Evolutionary conservation across 1,140 invertebrate species (phyloP), one percentile per base, ranked within the genome.

Genomic region (Anagrus nilaparvatae): DNA sequence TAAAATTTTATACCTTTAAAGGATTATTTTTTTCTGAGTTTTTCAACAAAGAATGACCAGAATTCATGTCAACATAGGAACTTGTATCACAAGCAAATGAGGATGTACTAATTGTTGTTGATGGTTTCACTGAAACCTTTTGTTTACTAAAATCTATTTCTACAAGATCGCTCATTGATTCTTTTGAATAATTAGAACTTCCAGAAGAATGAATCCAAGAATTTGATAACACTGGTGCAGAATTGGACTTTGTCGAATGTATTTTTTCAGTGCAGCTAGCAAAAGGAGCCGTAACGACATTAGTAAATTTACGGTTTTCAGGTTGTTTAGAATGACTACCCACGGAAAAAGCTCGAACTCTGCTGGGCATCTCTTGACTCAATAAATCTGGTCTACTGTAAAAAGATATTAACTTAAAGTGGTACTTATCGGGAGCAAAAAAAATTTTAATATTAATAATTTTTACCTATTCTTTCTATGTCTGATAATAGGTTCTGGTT

Each of bases 151-250:
- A 87, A 60, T 87, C 84, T 40, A 87, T 72, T 61, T 84, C 82
- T 81, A 87, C 84, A 29, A 84, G 69, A 63, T 87, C 81, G 38
- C 79, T 80, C 67, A 81, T 80, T 1, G 75, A 72, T 42, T 79
- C 77, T n/a, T n/a, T n/a, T 13, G 71, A 63, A 3, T 47, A 42
- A 3, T 53, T 51, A 4, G 65, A 66, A 27, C 60, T 65, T n/a
- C 57, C 65, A n/a, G 76, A 79, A 48, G 74, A 73, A 45, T 76
- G 75, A 30, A 72, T 73, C 57, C 73, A 76, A 3, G 65, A 67
- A 43, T 61, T 63, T 3, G 66, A 67, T 5, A 67, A 21, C 35
- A 67, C 42, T 12, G 67, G 62, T n/a, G 66, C 63, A 2, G 64
- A 67, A 37, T 65, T 69, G 9, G 67, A 71, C 25, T 63, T 62